These are phyloP conservation scores for Gymnothorax reevesii DNA, from an alignment of 2,797 vertebrate genomes.

Conservation along the genomic window DNA sequence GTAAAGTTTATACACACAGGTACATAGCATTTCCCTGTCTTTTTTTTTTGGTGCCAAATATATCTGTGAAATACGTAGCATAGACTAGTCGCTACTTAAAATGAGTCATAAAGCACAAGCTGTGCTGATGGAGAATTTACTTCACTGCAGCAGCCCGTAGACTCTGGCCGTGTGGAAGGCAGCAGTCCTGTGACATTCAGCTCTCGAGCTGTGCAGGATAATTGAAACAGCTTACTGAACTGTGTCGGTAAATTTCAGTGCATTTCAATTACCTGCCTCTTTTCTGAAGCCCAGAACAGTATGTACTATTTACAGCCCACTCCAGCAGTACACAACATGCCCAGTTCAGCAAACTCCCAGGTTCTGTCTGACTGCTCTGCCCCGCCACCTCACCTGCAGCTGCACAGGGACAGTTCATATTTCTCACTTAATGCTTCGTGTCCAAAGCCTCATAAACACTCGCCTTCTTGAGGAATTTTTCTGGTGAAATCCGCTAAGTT, in stretches of 20 bases:
- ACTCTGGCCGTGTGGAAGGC: no score
- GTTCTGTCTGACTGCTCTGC: background rate
- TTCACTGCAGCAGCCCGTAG: no score
- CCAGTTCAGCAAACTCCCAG: background rate
- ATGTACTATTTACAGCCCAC: background rate
- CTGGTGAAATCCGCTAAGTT: background rate
- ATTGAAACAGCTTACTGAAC: background rate
- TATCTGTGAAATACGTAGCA: no score
- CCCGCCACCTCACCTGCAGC: no score
- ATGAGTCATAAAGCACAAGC: no score
- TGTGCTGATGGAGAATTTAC: background rate
- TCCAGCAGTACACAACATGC: background rate
- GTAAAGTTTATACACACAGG: no score
- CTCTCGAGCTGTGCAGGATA: background rate
- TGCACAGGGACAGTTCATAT: no score
- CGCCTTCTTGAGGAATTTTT: background rate
- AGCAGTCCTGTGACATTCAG: background rate
- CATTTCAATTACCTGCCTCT: background rate
- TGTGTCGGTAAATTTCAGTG: background rate
- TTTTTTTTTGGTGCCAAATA: no score
- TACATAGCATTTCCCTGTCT: no score
- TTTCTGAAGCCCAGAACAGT: background rate
- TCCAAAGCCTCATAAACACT: background rate
- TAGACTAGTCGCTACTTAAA: no score
- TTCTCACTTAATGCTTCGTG: no score